Percentiles rank a stretch among this genome's conserved stretches.
Conservation (phyloP, 2,797 vertebrate species). For the Malacoraja senta region DNA sequence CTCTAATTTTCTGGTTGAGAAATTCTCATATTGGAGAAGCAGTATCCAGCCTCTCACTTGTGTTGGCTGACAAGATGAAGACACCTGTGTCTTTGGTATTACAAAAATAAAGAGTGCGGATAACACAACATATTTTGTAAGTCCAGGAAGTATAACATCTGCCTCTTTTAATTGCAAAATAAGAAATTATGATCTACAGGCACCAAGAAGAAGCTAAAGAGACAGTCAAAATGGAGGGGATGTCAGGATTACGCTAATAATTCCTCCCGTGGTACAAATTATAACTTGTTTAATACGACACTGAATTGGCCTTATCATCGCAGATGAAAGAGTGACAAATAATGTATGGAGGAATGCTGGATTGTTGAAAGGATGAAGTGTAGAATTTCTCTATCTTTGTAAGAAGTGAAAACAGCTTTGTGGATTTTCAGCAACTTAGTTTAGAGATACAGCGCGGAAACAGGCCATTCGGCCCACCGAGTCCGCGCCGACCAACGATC, state of each 20-base stretch:
- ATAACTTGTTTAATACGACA: conserved; percentile 6
- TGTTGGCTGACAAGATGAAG: conserved; percentile 33
- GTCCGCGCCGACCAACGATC: too few relatives aligned
- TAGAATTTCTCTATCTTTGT: neutral
- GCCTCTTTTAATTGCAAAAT: neutral
- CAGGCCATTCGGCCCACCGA: too few relatives aligned
- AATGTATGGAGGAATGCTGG: conserved; percentile 12
- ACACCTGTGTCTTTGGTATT: conserved; percentile 22
- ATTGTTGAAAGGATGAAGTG: neutral
- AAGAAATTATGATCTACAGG: neutral
- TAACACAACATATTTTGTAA: neutral
- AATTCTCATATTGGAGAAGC: conserved; percentile 30
- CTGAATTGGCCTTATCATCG: neutral
- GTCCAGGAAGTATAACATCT: neutral
- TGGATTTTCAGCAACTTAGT: neutral
- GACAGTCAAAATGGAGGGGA: neutral
- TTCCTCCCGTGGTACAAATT: conserved; percentile 1
- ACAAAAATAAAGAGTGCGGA: neutral
- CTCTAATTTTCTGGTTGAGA: conserved; percentile 32
- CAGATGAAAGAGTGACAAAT: neutral
- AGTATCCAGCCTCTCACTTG: neutral
- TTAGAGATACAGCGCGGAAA: too few relatives aligned
- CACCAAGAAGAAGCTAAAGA: neutral
- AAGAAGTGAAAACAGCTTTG: conserved; percentile 4
- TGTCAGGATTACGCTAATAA: conserved; percentile 14